Evolutionary conservation across 2,888 invertebrate genomes (phyloP), one percentile per base, ranked within the genome.

Genomic region (Megalurothrips usitatus): DNA sequence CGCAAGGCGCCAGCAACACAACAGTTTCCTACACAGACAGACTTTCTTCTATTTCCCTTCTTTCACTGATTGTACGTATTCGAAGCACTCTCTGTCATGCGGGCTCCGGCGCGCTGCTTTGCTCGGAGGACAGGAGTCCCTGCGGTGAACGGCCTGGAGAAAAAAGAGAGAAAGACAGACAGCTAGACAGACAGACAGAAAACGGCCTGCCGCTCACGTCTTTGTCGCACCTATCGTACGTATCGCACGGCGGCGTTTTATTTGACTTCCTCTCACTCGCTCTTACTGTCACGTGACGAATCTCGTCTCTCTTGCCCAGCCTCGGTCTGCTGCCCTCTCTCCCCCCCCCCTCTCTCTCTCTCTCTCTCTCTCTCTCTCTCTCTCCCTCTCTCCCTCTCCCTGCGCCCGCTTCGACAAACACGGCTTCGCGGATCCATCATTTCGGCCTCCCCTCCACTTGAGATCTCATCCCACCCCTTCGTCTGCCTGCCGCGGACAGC

Each of bases 191-290:
- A n/a, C n/a, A n/a, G n/a, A n/a, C n/a, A n/a, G n/a, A n/a, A n/a
- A n/a, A 43, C 58, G 19, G 58, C 58, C 19, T 58, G 19, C 14
- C 52, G 52, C 52, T 17, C 17, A 43, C 34, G 34, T 43, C 34
- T 43, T 43, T 43, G 34, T 43, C 34, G 34, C 34, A 2, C 34
- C 3, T 43, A 2, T 43, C 3, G 0, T 75, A 75, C 26, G 23
- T 75, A 75, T 75, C 68, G 23, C 68, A 8, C 23, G 23, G 11
- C 52, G 14, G 58, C 58, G 12, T 75, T 75, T 75, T 75, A 75
- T 75, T 75, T 75, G 68, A 75, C 68, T 75, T 26, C 68, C 68
- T 75, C 23, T 23, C 68, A 23, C 49, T 49, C 52, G 14, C 52
- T 52, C 52, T 19, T 9, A 2, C 52, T 52, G 14, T 19, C 52